Evolutionary conservation across 2,797 vertebrate genomes (phyloP), one percentile per base, ranked within the genome.

Genomic region (Rhinella marina): DNA sequence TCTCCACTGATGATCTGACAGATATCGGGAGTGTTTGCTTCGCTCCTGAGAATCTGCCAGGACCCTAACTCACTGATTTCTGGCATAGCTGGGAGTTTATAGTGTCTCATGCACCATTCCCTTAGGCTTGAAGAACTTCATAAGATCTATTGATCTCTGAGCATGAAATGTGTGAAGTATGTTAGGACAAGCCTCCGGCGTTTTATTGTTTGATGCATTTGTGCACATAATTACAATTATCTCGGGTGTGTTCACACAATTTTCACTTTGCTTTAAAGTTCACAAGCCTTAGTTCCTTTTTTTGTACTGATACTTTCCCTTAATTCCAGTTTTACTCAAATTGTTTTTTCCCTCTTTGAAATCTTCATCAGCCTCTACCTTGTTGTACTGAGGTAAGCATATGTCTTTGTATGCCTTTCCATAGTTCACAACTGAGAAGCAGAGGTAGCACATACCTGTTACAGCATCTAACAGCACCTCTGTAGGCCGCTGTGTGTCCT

Each of bases 171-270:
- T 86, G 84, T 89, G 84, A 89, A 89, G 84, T 89, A 19, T 89
- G 88, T 89, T 89, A 59, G 79, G 64, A 89, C 88, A 89, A 89
- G 88, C 59, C 62, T 64, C 50, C 29, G 78, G 78, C 27, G 50
- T 73, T 86, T 86, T 54, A 76, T 86, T 86, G 84, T 82, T 89
- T 86, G 80, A 86, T 86, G 80, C 84, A 61, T 82, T 88, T 82
- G 81, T 82, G 84, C 83, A 57, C 70, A 82, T 88, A 66, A 88
- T 84, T 86, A 78, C 72, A 77, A 86, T 89, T 89, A 89, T 77
- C 72, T n/a, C 23, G 72, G 80, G 84, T 83, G 88, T 82, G 79
- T 68, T 66, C 79, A 59, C 48, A 66, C 61, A 77, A 78, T 89
- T 70, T 88, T 50, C 70, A 77, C 70, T 16, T 6, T 57, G 23